Conservation (phyloP, 2,888 invertebrate species). For the Therioaphis trifolii region DNA sequence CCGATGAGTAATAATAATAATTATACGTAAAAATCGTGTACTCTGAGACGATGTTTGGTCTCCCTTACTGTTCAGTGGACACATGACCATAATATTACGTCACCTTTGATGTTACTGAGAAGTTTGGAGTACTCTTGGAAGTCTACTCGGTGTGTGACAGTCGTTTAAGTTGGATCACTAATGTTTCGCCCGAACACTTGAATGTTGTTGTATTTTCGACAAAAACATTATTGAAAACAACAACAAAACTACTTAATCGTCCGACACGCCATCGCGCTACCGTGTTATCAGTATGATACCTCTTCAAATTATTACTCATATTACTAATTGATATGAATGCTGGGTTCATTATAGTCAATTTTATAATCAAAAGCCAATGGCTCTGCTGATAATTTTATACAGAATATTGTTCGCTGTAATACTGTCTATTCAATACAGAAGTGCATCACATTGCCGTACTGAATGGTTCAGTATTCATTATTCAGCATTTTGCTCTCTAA, state of each 20-base stretch:
- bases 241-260: neutral
- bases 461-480: slow-evolving; percentile 25
- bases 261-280: neutral
- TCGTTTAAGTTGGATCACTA: neutral
- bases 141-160: neutral
- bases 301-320: slow-evolving; percentile 37
- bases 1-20: slow-evolving; percentile 49
- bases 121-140: neutral
- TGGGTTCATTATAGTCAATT: neutral
- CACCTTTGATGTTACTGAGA: neutral
- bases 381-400: slow-evolving; percentile 7
- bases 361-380: neutral
- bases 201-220: too few relatives aligned
- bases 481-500: neutral
- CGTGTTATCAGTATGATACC: slow-evolving; percentile 21
- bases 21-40: neutral
- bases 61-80: neutral
- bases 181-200: too few relatives aligned
- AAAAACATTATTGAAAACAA: too few relatives aligned
- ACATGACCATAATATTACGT: neutral
- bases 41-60: slow-evolving; percentile 13
- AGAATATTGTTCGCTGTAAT: neutral
- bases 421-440: neutral
- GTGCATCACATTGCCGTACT: neutral
- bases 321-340: neutral